Base-by-base conservation (phyloP, 2,113 vertebrate species). In the Leptobrachium ailaonicum region DNA sequence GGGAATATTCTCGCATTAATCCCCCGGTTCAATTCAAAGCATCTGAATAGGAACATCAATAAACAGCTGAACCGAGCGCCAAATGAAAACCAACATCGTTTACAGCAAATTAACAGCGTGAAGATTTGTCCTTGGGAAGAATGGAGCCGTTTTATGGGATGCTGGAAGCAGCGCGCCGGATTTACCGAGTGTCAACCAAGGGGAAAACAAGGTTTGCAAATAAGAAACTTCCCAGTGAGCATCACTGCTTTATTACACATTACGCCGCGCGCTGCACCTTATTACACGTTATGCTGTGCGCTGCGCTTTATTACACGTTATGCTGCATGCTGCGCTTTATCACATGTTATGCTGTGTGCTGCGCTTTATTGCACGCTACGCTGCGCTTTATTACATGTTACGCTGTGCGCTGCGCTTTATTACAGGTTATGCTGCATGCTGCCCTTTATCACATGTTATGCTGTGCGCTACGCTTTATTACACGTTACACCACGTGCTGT, bases 21-120 rank as follows among this genome's bases (percentile, higher is more conserved):
- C 54, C 70, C 47, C 20, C 41, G 42, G 47, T 53, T 72, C 32
- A 72, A 72, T 72, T 14, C 68, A 13, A 12, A 69, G 32, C 41
- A 5, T 14, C 41, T 69, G 68, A 20, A 50, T 20, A 50, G 13
- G 43, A 50, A 71, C 45, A 9, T 45, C 43, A 71, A 71, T 50
- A 47, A n/a, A 70, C 67, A 71, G 4, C 68, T 71, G 68, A 50
- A 71, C 68, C 2, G 14, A 50, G 44, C 6, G 43, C 47, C 4
- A 43, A 20, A 71, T 71, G 68, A 50, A 50, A 45, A 50, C 14
- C 68, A 50, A 71, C 68, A 50, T 10, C 66, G 41, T 3, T 11
- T 43, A 20, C 14, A 50, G 44, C 68, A 50, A n/a, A 14, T 20
- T n/a, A 44, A 42, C 41, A 42, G 12, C 12, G 13, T 68, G 41